phyloP scores from a whole-genome alignment of 2,113 vertebrate genomes.

The Calidris pugnax region DNA sequence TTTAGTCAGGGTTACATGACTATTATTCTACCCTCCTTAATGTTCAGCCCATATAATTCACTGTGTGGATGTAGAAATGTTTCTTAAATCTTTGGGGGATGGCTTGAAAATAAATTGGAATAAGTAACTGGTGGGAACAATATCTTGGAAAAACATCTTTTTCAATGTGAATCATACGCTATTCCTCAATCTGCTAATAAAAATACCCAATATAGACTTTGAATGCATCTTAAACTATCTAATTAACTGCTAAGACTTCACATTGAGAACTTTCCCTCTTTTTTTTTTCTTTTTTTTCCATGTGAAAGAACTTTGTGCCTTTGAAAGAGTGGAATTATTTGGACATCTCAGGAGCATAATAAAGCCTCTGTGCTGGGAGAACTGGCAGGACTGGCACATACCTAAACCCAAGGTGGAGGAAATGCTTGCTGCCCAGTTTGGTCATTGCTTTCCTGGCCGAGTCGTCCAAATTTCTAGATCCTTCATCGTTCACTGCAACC shows the following conservation, averaged over 20 bases:
- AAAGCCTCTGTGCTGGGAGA: slow-evolving; percentile 39
- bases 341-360: slow-evolving; percentile 55
- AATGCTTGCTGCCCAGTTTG: slow-evolving; percentile 89
- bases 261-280: neutral
- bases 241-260: slow-evolving; percentile 42
- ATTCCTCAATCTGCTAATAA: slow-evolving; percentile 36
- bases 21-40: neutral
- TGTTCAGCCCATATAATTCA: neutral
- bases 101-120: neutral
- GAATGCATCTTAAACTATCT: neutral
- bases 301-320: slow-evolving; percentile 53
- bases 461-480: slow-evolving; percentile 92
- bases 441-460: slow-evolving; percentile 85
- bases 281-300: neutral
- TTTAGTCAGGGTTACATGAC: neutral
- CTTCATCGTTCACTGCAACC: slow-evolving; percentile 93
- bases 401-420: slow-evolving; percentile 91
- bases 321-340: slow-evolving; percentile 57
- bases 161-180: neutral
- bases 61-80: neutral
- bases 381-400: slow-evolving; percentile 53
- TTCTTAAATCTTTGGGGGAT: neutral
- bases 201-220: slow-evolving; percentile 3
- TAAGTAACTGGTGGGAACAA: neutral
- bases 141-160: slow-evolving; percentile 27